Evolutionary conservation across 2,797 vertebrate species (phyloP).

Genomic region (Triplophysa yarkandensis): DNA sequence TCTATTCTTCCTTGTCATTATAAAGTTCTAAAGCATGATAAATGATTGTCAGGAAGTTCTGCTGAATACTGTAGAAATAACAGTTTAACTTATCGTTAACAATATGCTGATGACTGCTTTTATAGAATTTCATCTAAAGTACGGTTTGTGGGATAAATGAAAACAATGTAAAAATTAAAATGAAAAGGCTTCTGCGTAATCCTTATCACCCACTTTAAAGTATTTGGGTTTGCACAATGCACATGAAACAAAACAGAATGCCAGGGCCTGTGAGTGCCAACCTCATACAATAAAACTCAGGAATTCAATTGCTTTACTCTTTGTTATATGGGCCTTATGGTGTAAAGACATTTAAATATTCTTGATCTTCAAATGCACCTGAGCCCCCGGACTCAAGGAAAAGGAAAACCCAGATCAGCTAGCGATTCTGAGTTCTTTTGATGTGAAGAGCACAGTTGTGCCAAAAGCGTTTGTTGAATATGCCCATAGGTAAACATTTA

Average conservation of each 20-base stretch:
- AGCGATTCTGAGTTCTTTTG: conserved; percentile 17
- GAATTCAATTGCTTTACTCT: not conserved
- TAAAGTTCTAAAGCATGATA: not conserved
- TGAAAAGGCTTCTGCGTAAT: conserved; percentile 23
- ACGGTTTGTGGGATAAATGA: conserved; percentile 21
- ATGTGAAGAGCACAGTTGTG: not conserved
- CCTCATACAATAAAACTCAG: not conserved
- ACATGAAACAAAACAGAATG: not conserved
- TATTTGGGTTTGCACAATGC: not conserved
- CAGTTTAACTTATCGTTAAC: conserved; percentile 34
- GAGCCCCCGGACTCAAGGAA: conserved; percentile 28
- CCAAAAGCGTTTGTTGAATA: conserved; percentile 36
- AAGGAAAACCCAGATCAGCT: conserved; percentile 11
- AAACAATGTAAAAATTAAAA: conserved; percentile 30
- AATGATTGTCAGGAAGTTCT: not conserved
- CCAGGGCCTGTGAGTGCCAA: not conserved
- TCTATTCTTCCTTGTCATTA: not conserved
- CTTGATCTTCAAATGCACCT: conserved; percentile 15
- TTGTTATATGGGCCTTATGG: not conserved
- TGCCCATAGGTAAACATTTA: conserved; percentile 47
- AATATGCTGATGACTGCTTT: conserved; percentile 14
- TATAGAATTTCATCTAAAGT: not conserved
- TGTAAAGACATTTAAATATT: conserved; percentile 14
- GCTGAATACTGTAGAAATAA: conserved; percentile 6
- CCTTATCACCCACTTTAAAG: not conserved